Percentiles rank a stretch among this genome's conserved stretches.
phyloP scores from a whole-genome alignment of 2,888 invertebrate genomes.

The Melipona beecheii region DNA sequence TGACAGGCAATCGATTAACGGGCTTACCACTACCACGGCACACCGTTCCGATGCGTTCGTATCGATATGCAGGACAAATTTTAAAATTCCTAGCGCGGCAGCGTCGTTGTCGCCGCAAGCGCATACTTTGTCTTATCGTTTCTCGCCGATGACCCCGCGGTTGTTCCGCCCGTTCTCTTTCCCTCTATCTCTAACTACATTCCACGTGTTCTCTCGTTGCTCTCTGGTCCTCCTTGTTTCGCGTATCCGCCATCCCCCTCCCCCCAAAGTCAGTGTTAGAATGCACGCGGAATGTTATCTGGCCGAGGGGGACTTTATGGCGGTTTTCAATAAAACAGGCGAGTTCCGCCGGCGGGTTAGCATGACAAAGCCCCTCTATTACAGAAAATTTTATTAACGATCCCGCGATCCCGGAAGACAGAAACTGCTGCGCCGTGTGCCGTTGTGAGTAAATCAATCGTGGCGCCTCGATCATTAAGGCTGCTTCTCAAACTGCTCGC shows the following conservation, averaged over 20 bases:
- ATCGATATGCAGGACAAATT: slow-evolving; percentile 36
- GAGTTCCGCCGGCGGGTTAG: slow-evolving; percentile 46
- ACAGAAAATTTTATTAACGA: slow-evolving; percentile 75
- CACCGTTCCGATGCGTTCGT: not conserved
- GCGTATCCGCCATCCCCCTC: slow-evolving; percentile 1
- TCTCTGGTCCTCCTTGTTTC: slow-evolving; percentile 8
- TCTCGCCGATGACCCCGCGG: slow-evolving; percentile 47
- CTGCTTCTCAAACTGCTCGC: slow-evolving; percentile 35
- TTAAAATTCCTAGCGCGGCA: slow-evolving; percentile 42
- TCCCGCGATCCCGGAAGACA: slow-evolving; percentile 74
- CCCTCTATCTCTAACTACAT: not conserved
- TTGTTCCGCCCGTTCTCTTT: not conserved
- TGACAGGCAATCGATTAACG: slow-evolving; percentile 43
- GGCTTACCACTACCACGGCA: not conserved
- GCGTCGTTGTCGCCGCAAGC: slow-evolving; percentile 48
- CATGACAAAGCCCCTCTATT: slow-evolving; percentile 65
- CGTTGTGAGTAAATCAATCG: slow-evolving; percentile 69
- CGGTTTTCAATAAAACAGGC: slow-evolving; percentile 70
- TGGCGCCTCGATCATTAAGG: slow-evolving; percentile 65
- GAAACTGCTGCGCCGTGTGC: slow-evolving; percentile 64
- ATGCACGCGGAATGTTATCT: slow-evolving; percentile 57
- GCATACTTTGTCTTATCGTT: slow-evolving; percentile 53
- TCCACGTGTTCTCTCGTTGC: not conserved
- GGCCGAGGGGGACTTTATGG: slow-evolving; percentile 64
- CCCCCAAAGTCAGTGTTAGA: slow-evolving; percentile 25